Evolutionary conservation across 2,113 vertebrate genomes (phyloP).

Genomic region (Leucopsar rothschildi): DNA sequence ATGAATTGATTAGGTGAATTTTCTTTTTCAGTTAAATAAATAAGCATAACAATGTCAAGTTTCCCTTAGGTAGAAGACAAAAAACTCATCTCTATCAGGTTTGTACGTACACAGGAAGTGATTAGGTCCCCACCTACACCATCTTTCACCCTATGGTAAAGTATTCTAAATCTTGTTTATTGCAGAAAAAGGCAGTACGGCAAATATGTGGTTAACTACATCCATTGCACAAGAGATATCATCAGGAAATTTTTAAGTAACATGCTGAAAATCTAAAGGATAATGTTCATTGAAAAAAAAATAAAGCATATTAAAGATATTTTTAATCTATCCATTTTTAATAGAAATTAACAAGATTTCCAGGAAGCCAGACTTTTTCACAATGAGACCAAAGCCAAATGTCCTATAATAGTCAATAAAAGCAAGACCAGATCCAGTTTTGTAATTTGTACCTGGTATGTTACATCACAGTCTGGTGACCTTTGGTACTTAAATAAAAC

Average conservation of each 20-base stretch:
- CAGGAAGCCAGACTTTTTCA: neutral
- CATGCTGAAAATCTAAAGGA: neutral
- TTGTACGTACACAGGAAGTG: neutral
- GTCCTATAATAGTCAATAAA: neutral
- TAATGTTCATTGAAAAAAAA: neutral
- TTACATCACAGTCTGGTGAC: rapidly evolving
- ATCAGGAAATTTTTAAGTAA: neutral
- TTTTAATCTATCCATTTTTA: neutral
- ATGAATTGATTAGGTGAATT: neutral
- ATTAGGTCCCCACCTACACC: neutral
- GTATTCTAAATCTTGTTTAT: neutral
- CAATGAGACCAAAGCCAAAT: neutral
- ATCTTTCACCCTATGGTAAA: neutral
- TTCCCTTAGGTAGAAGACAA: neutral
- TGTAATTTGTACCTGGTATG: neutral
- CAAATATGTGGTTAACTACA: neutral
- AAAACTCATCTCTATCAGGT: neutral
- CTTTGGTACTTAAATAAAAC: neutral
- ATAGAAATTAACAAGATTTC: neutral
- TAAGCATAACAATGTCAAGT: neutral
- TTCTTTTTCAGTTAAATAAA: constrained; percentile 8
- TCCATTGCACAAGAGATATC: neutral
- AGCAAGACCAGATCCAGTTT: neutral
- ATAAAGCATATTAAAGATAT: neutral
- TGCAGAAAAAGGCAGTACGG: neutral